These are phyloP conservation scores for Macrophya annulata DNA, from an alignment of 2,888 invertebrate species.

Conservation along the genomic window DNA sequence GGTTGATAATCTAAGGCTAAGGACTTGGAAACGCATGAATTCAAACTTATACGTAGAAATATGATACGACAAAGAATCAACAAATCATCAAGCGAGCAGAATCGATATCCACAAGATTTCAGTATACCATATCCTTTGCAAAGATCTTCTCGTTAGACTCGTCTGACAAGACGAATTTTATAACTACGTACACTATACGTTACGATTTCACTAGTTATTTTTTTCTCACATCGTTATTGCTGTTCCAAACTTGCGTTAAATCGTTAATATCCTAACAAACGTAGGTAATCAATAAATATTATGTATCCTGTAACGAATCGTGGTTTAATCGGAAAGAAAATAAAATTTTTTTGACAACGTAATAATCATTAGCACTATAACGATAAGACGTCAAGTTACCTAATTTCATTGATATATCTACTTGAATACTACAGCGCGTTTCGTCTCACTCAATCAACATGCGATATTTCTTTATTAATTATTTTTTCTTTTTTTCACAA, in stretches of 20 bases:
- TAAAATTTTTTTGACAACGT: not conserved
- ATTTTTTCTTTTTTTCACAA: not conserved
- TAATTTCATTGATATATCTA: not conserved
- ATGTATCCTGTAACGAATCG: not conserved
- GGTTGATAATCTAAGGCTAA: conserved; percentile 52
- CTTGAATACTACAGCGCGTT: not conserved
- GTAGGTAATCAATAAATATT: conserved; percentile 1
- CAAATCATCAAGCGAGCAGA: conserved; percentile 51
- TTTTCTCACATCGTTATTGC: conserved; percentile 6
- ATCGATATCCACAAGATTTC: conserved; percentile 40
- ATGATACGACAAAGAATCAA: conserved; percentile 41
- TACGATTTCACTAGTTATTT: not conserved
- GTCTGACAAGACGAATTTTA: conserved; percentile 34
- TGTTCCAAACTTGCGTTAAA: conserved; percentile 24
- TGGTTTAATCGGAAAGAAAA: not conserved
- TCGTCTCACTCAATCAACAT: conserved; percentile 11
- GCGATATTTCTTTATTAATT: not conserved
- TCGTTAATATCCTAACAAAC: conserved; percentile 16
- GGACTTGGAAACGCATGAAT: conserved; percentile 55
- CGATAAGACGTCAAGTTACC: not conserved
- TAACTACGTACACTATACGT: not conserved
- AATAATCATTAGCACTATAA: conserved; percentile 6
- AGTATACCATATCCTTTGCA: not conserved
- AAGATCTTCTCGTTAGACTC: conserved; percentile 50
- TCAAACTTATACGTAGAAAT: conserved; percentile 54